A percentile compares a stretch with the other conserved stretches of the same genome.
These are phyloP conservation scores for Tribolium castaneum DNA, from an alignment of 1,140 invertebrate species.

Conservation along the genomic window DNA sequence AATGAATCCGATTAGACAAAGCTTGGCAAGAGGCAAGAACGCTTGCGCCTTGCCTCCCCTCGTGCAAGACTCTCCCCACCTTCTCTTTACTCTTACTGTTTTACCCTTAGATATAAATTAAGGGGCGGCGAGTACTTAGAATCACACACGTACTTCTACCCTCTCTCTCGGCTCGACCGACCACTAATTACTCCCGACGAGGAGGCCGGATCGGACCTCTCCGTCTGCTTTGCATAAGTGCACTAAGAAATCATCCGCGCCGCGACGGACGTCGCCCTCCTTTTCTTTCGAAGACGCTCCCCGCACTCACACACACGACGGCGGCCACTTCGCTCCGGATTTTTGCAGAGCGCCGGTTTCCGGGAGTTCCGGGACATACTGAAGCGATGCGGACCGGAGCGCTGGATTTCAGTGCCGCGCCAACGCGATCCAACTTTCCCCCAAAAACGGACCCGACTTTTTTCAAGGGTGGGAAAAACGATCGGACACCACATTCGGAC, in stretches of 20 bases:
- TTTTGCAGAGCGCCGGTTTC: conserved; percentile 35
- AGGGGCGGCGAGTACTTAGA: conserved; percentile 64
- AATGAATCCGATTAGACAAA: conserved; percentile 70
- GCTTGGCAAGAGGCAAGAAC: conserved; percentile 63
- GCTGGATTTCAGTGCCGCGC: conserved; percentile 44
- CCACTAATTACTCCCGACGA: conserved; percentile 62
- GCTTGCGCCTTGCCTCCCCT: conserved; percentile 63
- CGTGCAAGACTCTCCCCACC: conserved; percentile 58
- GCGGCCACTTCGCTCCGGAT: neutral
- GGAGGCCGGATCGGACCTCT: conserved; percentile 54
- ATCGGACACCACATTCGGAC: too few species aligned
- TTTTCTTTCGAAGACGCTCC: conserved; percentile 46
- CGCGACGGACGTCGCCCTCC: conserved; percentile 39
- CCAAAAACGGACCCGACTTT: conserved; percentile 17
- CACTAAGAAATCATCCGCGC: conserved; percentile 62
- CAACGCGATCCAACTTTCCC: conserved; percentile 46
- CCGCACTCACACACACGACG: conserved; percentile 27
- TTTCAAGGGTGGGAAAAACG: conserved; percentile 15
- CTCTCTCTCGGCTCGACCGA: conserved; percentile 57
- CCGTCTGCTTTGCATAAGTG: conserved; percentile 63
- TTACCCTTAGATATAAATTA: conserved; percentile 65
- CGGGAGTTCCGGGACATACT: conserved; percentile 45
- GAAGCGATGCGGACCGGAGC: conserved; percentile 41
- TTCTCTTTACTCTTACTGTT: conserved; percentile 62
- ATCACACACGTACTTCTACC: conserved; percentile 61